phyloP scores from a whole-genome alignment of 2,888 invertebrate genomes.

The Hipparchia semele region DNA sequence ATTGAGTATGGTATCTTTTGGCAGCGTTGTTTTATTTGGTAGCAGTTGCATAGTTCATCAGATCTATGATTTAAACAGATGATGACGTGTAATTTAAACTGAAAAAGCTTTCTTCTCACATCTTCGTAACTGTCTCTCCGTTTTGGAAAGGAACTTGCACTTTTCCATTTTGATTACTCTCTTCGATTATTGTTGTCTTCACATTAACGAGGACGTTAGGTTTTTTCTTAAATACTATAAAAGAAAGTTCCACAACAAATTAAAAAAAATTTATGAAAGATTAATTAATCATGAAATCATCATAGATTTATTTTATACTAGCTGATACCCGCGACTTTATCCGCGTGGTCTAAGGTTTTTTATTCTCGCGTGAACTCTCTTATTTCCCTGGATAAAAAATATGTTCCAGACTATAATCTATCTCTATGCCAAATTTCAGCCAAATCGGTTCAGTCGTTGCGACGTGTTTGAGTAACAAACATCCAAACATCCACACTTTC shows the following conservation, averaged over 20 bases:
- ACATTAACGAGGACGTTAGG: background rate
- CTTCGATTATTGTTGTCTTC: background rate
- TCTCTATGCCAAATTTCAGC: no score
- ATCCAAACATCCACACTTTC: no score
- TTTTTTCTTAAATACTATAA: slow-evolving; percentile 2
- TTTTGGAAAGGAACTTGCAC: background rate
- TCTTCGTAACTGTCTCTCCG: background rate
- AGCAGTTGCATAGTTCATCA: background rate
- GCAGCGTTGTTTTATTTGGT: no score
- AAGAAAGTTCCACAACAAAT: background rate
- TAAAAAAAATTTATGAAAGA: background rate
- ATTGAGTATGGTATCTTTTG: no score
- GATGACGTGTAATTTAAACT: background rate
- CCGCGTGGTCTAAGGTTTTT: no score
- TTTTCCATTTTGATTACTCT: background rate
- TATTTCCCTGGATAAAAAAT: no score
- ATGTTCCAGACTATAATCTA: no score
- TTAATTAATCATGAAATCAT: background rate
- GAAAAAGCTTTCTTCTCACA: background rate
- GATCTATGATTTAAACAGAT: background rate
- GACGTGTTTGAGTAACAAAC: no score
- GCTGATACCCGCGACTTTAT: no score
- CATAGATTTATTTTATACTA: background rate
- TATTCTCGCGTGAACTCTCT: no score
- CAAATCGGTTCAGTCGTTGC: no score